Base-by-base conservation (phyloP, 2,113 vertebrate genomes). In the Phylloscopus trochiloides region DNA sequence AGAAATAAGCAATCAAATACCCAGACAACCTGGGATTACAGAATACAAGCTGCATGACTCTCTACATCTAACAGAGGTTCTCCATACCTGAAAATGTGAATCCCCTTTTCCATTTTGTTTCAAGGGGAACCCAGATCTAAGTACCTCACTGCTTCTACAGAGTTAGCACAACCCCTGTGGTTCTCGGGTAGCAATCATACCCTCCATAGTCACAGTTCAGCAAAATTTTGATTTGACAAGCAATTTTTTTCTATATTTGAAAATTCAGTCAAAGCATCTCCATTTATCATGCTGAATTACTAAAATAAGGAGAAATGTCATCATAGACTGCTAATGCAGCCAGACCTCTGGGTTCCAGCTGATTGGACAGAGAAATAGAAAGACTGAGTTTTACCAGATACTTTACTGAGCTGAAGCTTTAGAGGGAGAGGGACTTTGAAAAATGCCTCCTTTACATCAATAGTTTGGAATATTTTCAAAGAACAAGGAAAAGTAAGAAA, bases 401-500 rank as follows among this genome's bases (percentile, higher is more conserved):
- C 29, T 86, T 52, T n/a, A 54, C 24, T 71, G 26, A 80, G 34
- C 8, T 71, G 54, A 86, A 48, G 31, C 2, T 83, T 85, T 57
- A 70, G 40, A 86, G 26, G 28, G 14, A 62, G 22, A 70, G 28
- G 47, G 28, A 70, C 72, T 88, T 96, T 78, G 75, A 86, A 40
- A 91, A 84, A 88, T 90, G 59, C 25, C 40, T 79, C 66, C 20
- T 90, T 76, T 80, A 78, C 63, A 92, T 94, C 59, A 96, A 77
- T 67, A 90, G 36, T n/a, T 51, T 92, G 71, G 71, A 94, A 70
- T 71, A 94, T 36, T 94, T 93, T 90, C 90, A 95, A 79, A 79
- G 62, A 62, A 14, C 26, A n/a, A 54, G 18, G 31, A 82, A 88
- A 95, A 88, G 15, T 32, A 71, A 81, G 28, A 94, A 74, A 88